A percentile compares a stretch with the other conserved stretches of the same genome.
Conservation (phyloP, 2,888 invertebrate species). For the Drosophila dives region DNA sequence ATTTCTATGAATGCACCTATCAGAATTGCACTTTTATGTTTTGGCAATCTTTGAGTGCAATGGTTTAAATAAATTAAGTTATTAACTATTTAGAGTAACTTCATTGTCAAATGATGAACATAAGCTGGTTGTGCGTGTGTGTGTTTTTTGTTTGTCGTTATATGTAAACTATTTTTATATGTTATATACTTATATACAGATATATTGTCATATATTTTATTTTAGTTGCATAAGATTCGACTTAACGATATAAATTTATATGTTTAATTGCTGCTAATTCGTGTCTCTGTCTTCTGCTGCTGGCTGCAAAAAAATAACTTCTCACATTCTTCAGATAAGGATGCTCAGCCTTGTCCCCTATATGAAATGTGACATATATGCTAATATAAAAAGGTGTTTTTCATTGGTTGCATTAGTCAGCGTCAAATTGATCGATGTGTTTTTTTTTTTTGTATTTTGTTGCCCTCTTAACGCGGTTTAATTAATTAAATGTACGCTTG, state of each 20-base stretch:
- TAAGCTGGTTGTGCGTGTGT: not conserved
- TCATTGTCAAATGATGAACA: not conserved
- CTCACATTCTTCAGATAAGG: not conserved
- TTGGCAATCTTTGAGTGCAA: not conserved
- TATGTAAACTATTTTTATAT: not conserved
- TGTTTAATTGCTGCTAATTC: too few species aligned
- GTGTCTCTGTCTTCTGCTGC: too few species aligned
- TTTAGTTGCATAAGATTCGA: not conserved
- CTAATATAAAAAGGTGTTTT: not conserved
- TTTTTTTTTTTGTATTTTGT: conserved; percentile 27
- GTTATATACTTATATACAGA: too few species aligned
- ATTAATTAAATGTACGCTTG: conserved; percentile 63
- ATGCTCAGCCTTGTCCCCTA: not conserved
- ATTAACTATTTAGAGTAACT: not conserved
- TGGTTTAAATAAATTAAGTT: not conserved
- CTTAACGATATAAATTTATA: too few species aligned
- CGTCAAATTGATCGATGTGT: conserved; percentile 28
- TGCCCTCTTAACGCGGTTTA: conserved; percentile 66
- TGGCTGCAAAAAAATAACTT: not conserved
- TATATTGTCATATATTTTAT: not conserved
- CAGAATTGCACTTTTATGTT: not conserved
- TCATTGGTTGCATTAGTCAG: conserved; percentile 36
- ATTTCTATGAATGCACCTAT: not conserved
- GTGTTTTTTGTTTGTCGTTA: not conserved
- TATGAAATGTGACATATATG: not conserved